These are phyloP conservation scores for Helleia helle DNA, from an alignment of 2,888 invertebrate genomes.

Conservation along the genomic window DNA sequence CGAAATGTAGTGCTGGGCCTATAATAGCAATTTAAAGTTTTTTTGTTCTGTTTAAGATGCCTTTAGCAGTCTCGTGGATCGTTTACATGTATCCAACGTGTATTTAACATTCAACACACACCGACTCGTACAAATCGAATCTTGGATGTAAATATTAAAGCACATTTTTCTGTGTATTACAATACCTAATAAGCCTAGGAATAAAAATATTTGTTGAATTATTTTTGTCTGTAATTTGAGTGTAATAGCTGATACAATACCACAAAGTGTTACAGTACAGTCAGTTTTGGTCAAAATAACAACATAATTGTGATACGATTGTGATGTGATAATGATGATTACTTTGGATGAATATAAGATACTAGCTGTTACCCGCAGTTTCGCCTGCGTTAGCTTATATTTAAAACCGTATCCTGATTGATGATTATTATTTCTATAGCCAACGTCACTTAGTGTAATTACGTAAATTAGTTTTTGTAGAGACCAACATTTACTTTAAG, in stretches of 20 bases:
- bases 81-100: background rate
- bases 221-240: background rate
- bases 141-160: background rate
- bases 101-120: background rate
- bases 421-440: too few relatives aligned
- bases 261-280: background rate
- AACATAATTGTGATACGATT: background rate
- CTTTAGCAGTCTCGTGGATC: background rate
- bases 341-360: too few relatives aligned
- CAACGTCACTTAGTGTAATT: too few relatives aligned
- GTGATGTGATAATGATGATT: background rate
- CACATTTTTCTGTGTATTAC: background rate
- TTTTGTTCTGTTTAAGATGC: background rate
- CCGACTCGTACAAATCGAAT: background rate
- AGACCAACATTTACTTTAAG: too few relatives aligned
- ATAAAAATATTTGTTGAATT: background rate
- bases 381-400: too few relatives aligned
- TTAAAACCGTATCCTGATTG: too few relatives aligned
- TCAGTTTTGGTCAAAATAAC: slow-evolving; percentile 1
- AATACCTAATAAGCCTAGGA: background rate
- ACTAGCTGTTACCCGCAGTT: too few relatives aligned
- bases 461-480: too few relatives aligned
- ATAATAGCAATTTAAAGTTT: background rate
- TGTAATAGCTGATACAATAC: background rate
- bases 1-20: too few relatives aligned